A percentile compares a stretch with the other conserved stretches of the same genome.
These are phyloP conservation scores for Sitta europaea DNA, from an alignment of 2,113 vertebrate genomes.

Conservation along the genomic window DNA sequence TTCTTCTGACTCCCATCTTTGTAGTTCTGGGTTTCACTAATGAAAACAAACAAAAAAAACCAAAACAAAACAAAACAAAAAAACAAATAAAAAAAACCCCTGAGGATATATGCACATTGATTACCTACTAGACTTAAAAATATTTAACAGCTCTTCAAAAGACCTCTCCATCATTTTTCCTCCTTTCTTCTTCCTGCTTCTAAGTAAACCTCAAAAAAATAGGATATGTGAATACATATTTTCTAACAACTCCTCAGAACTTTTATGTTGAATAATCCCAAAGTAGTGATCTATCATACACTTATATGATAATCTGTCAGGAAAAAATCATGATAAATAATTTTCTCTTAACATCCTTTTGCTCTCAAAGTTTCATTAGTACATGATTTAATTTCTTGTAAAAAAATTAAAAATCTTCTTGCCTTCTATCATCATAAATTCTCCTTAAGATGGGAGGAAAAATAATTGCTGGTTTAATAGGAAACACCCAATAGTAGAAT, in stretches of 20 bases:
- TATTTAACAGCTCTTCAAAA: background rate
- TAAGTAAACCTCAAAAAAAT: background rate
- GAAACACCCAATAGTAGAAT: background rate
- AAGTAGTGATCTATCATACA: background rate
- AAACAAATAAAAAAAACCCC: rapidly evolving
- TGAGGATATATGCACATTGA: background rate
- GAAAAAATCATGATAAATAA: background rate
- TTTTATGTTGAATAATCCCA: background rate
- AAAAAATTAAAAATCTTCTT: background rate
- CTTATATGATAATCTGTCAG: background rate
- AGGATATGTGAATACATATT: background rate
- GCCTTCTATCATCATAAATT: background rate
- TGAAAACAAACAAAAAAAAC: background rate
- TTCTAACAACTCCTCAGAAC: background rate
- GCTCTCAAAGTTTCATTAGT: background rate
- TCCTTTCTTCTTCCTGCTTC: background rate
- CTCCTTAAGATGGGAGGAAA: background rate
- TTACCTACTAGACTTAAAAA: background rate
- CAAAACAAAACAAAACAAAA: background rate
- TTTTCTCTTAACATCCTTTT: background rate
- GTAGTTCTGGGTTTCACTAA: background rate
- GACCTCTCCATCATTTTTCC: background rate
- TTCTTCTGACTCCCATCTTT: background rate
- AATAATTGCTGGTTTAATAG: background rate
- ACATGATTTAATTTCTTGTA: background rate